These are phyloP conservation scores for Xenopus petersii DNA, from an alignment of 2,797 vertebrate genomes.

Conservation along the genomic window DNA sequence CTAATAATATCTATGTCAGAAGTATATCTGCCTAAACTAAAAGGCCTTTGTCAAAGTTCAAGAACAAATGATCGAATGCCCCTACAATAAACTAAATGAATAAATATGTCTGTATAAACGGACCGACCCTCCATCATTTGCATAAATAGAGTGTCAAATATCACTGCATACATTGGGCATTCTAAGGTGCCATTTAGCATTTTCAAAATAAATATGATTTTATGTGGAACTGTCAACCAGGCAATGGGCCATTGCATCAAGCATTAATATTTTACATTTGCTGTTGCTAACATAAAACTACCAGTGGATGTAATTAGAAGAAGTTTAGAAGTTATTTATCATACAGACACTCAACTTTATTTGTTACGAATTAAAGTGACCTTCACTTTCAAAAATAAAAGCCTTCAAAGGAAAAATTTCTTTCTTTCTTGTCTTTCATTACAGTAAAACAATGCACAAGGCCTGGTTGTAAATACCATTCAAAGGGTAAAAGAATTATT, in stretches of 20 bases:
- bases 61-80: no score
- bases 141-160: not conserved
- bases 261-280: conserved; percentile 11
- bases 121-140: not conserved
- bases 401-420: conserved; percentile 20
- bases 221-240: conserved; percentile 36
- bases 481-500: conserved; percentile 34
- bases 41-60: no score
- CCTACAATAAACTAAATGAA: no score
- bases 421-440: conserved; percentile 21
- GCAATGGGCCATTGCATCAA: conserved; percentile 33
- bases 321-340: conserved; percentile 42
- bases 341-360: conserved; percentile 24
- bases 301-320: conserved; percentile 27
- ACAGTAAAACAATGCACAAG: conserved; percentile 28
- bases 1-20: no score
- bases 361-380: conserved; percentile 31
- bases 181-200: not conserved
- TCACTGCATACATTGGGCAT: conserved; percentile 13
- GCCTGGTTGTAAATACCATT: conserved; percentile 16
- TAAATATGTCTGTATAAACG: no score
- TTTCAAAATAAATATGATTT: conserved; percentile 39
- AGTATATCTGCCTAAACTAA: no score
- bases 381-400: conserved; percentile 37
- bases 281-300: conserved; percentile 31